Percentiles rank a stretch among this genome's conserved stretches.
Conservation (phyloP, 2,113 vertebrate genomes). For the Oreochromis aureus region DNA sequence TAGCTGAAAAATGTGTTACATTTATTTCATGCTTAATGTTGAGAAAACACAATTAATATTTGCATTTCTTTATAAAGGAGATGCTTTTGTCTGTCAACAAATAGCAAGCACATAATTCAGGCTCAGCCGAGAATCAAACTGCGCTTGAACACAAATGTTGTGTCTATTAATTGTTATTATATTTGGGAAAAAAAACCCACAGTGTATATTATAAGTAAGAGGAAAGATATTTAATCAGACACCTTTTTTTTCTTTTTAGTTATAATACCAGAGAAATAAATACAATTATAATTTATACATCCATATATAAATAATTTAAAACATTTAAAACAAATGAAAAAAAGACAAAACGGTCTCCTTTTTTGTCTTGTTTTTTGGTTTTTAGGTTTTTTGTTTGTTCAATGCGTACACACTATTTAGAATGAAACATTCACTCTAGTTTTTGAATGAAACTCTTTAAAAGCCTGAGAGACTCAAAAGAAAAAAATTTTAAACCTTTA, state of each 20-base stretch:
- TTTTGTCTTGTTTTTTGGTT: background rate
- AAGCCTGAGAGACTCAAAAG: background rate
- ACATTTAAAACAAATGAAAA: background rate
- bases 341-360: rapidly evolving
- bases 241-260: too few species aligned
- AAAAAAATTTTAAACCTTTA: rapidly evolving
- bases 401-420: background rate
- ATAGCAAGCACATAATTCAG: background rate
- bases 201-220: too few species aligned
- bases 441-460: background rate
- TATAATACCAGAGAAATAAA: too few species aligned
- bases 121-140: background rate
- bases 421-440: background rate
- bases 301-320: rapidly evolving
- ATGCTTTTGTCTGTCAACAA: background rate
- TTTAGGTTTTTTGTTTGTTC: background rate
- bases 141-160: rapidly evolving
- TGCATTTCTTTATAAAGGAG: rapidly evolving
- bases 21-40: background rate
- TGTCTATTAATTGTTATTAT: background rate
- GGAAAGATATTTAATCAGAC: too few species aligned
- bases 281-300: background rate
- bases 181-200: rapidly evolving
- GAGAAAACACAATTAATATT: background rate
- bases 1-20: background rate